Evolutionary conservation across 2,797 vertebrate species (phyloP), one percentile per base, ranked within the genome.

Genomic region (Pipistrellus kuhlii): DNA sequence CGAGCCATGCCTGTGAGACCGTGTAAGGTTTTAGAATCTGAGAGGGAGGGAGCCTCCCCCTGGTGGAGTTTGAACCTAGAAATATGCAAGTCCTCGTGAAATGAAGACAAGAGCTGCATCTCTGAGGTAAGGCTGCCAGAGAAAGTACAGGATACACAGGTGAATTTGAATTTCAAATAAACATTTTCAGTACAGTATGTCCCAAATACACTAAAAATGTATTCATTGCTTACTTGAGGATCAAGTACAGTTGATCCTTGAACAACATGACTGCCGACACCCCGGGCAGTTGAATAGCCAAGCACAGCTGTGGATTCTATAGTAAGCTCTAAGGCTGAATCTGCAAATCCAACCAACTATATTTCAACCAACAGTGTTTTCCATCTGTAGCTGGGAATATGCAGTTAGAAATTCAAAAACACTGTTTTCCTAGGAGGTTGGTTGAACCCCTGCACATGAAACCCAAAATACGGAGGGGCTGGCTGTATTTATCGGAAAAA

Each of bases 101-200:
- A 55, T 44, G 48, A 83, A 62, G 66, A 80, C 35, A 88, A 57
- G 41, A n/a, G 8, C 41, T 75, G 1, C 5, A 18, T n/a, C 41
- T 64, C 68, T 44, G 46, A 48, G 44, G 25, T 12, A 66, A 75
- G 84, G 7, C 2, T 30, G 18, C 66, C 46, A 57, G 57, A 75
- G 90, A 46, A 78, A 81, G 81, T 23, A n/a, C 10, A 62, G 35
- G 62, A n/a, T 18, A 12, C 7, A 8, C 12, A 53, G 25, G 23
- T 84, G 53, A 44, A 84, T 57, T 25, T 57, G 62, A 94, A 85
- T 94, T 88, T 88, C 90, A 73, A 55, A 75, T 73, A 90, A 30
- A 46, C 62, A 69, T n/a, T 89, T 85, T 78, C 44, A 80, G 57
- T 25, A 23, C 18, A 71, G 15, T 53, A 62, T 77, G 13, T 85